phyloP scores from a whole-genome alignment of 2,113 vertebrate genomes.

The Electrona antarctica region DNA sequence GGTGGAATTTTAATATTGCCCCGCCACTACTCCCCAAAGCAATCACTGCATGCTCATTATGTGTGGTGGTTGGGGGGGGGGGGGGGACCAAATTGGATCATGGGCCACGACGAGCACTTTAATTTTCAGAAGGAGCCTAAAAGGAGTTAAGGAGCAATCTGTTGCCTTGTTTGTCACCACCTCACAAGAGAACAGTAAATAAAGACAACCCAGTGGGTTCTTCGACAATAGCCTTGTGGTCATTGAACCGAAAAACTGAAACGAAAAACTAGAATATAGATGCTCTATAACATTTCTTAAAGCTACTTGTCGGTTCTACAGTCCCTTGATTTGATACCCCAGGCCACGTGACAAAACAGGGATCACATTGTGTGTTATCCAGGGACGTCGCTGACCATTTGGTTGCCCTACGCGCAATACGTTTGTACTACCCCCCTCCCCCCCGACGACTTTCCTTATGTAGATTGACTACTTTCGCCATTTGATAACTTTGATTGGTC shows the following conservation, averaged over 20 bases:
- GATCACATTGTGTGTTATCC: conserved; percentile 27
- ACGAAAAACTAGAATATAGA: not conserved
- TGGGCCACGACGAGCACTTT: conserved; percentile 79
- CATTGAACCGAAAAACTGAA: not conserved
- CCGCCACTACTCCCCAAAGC: conserved; percentile 75
- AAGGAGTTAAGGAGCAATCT: conserved; percentile 65
- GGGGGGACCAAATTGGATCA: conserved; percentile 79
- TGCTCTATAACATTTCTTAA: not conserved
- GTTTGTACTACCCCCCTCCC: too few species aligned
- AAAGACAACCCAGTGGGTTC: conserved; percentile 34
- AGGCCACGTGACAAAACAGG: conserved; percentile 30
- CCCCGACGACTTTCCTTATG: too few species aligned
- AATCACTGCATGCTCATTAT: conserved; percentile 66
- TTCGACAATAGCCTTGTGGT: conserved; percentile 20
- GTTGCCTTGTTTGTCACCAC: conserved; percentile 54
- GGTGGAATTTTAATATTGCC: conserved; percentile 78
- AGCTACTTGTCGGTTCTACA: not conserved
- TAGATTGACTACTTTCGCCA: too few species aligned
- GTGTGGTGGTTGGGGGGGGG: conserved; percentile 31
- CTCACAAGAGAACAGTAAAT: conserved; percentile 46
- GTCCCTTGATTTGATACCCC: conserved; percentile 1
- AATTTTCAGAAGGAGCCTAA: conserved; percentile 74
- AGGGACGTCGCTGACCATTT: too few species aligned
- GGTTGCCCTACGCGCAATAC: too few species aligned
- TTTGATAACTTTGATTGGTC: too few species aligned